phyloP scores from a whole-genome alignment of 2,113 vertebrate species.

The Eublepharis macularius region DNA sequence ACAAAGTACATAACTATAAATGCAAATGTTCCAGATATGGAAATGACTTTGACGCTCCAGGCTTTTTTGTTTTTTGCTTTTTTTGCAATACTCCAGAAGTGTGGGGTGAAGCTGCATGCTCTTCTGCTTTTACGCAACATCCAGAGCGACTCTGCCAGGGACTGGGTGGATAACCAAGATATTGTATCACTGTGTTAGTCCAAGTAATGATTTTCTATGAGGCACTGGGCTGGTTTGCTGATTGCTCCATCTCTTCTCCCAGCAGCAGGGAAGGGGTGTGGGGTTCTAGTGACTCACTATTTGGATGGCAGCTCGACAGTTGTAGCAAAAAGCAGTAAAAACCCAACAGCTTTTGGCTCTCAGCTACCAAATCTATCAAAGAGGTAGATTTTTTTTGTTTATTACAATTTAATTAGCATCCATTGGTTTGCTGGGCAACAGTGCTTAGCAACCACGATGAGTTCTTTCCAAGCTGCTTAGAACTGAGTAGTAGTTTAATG shows the following conservation, averaged over 20 bases:
- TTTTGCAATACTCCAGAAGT: neutral
- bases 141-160: neutral
- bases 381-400: constrained; percentile 37
- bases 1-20: neutral
- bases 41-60: neutral
- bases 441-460: neutral
- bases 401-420: constrained; percentile 48
- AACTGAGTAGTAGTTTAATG: constrained; percentile 20
- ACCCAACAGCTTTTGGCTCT: constrained; percentile 15
- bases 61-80: too few species aligned
- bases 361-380: constrained; percentile 19
- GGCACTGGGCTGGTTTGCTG: neutral
- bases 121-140: neutral
- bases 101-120: neutral
- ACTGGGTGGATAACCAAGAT: neutral
- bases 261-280: constrained; percentile 17
- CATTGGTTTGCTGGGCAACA: neutral
- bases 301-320: constrained; percentile 19
- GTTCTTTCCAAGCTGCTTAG: constrained; percentile 36
- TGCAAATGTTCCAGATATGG: neutral
- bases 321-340: neutral
- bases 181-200: neutral
- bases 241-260: neutral
- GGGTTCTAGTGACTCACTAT: constrained; percentile 38
- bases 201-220: constrained; percentile 14